phyloP scores from a whole-genome alignment of 2,113 vertebrate genomes.

The Ceuthmochares aereus region DNA sequence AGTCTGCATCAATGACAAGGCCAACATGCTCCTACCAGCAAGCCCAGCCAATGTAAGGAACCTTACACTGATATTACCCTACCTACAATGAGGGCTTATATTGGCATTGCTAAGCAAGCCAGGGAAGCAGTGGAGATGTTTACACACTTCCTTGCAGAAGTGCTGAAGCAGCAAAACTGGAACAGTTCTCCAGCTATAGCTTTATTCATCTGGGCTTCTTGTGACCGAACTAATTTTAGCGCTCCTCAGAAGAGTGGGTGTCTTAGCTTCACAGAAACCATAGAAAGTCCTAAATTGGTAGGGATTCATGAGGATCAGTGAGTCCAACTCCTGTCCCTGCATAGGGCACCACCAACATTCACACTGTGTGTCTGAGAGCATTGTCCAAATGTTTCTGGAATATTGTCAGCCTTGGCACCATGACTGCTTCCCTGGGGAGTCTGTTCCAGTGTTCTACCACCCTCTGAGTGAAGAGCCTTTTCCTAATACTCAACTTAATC shows the following conservation, averaged over 20 bases:
- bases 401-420: too few relatives aligned
- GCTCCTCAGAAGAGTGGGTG: neutral
- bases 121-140: neutral
- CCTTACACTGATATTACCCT: rapidly evolving
- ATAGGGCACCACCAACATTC: too few relatives aligned
- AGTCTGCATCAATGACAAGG: neutral
- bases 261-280: too few relatives aligned
- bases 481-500: too few relatives aligned
- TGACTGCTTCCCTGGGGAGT: too few relatives aligned
- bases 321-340: too few relatives aligned
- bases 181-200: neutral
- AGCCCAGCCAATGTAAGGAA: rapidly evolving
- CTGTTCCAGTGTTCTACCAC: too few relatives aligned
- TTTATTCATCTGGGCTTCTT: neutral
- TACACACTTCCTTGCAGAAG: neutral
- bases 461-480: too few relatives aligned
- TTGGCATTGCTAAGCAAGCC: neutral
- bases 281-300: too few relatives aligned
- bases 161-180: neutral
- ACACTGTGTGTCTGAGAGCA: too few relatives aligned
- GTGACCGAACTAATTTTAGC: neutral
- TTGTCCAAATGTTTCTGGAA: too few relatives aligned
- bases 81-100: neutral
- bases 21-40: neutral
- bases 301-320: too few relatives aligned